phyloP scores from a whole-genome alignment of 2,888 invertebrate species.

The Tenthredo notha region DNA sequence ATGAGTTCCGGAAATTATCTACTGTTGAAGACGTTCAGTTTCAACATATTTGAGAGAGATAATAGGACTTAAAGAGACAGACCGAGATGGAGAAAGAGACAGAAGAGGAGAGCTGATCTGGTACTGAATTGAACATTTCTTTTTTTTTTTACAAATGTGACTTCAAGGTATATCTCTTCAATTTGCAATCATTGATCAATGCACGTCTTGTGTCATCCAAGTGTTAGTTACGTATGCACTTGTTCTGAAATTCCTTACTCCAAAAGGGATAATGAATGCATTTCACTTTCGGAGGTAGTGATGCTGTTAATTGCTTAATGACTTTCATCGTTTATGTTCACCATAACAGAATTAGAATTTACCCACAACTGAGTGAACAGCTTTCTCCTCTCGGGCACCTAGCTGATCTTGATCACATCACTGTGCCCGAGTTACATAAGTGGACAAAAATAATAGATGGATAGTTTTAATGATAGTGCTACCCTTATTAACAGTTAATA shows the following conservation, averaged over 20 bases:
- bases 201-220: not conserved
- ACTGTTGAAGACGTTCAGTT: conserved; percentile 35
- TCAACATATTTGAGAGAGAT: conserved; percentile 11
- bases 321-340: not conserved
- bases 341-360: not conserved
- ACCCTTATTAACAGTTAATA: not conserved
- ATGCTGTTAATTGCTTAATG: not conserved
- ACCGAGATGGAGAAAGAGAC: not conserved
- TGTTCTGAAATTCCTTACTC: not conserved
- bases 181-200: not conserved
- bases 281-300: not conserved
- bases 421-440: not conserved
- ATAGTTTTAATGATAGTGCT: too few species aligned
- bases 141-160: not conserved
- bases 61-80: not conserved
- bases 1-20: conserved; percentile 29
- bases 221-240: not conserved
- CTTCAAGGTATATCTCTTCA: not conserved
- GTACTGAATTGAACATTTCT: not conserved
- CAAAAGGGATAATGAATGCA: not conserved
- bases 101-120: not conserved
- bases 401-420: not conserved
- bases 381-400: not conserved
- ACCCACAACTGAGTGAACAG: not conserved
- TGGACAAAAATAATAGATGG: not conserved